Conservation (phyloP, 2,797 vertebrate genomes). For the Capromys pilorides region DNA sequence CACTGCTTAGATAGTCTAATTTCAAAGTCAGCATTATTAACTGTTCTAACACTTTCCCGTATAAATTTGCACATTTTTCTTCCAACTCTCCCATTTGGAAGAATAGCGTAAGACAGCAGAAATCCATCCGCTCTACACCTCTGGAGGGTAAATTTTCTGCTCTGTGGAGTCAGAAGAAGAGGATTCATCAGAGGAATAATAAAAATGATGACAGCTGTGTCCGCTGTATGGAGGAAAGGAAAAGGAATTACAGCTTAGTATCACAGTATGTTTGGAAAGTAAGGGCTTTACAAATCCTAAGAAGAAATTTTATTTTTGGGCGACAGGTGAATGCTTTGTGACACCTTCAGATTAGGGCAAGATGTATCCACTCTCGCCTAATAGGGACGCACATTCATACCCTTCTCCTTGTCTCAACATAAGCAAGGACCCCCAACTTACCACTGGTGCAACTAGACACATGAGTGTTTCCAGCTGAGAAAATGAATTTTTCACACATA, state of each 20-base stretch:
- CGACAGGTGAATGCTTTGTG: neutral
- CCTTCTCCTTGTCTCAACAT: neutral
- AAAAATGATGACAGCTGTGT: constrained; percentile 52
- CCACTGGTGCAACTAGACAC: constrained; percentile 39
- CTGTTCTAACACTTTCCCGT: neutral
- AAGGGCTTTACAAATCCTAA: constrained; percentile 16
- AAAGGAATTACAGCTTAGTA: constrained; percentile 52
- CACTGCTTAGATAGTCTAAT: neutral
- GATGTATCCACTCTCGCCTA: neutral
- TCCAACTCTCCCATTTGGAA: constrained; percentile 13
- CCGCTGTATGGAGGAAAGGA: constrained; percentile 18
- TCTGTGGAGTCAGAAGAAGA: constrained; percentile 52
- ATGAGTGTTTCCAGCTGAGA: constrained; percentile 67
- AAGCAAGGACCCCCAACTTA: constrained; percentile 11
- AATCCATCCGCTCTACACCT: neutral
- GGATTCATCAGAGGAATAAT: constrained; percentile 64
- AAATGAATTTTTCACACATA: constrained; percentile 68
- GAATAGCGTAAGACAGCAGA: neutral
- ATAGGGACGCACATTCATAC: neutral
- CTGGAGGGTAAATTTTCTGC: constrained; percentile 54
- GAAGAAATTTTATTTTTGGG: constrained; percentile 32
- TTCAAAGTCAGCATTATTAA: constrained; percentile 10
- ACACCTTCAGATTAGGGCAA: neutral
- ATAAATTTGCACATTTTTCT: neutral
- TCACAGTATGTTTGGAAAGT: constrained; percentile 21